Base-by-base conservation (phyloP, 2,888 invertebrate species). In the Parascotia fuliginaria region DNA sequence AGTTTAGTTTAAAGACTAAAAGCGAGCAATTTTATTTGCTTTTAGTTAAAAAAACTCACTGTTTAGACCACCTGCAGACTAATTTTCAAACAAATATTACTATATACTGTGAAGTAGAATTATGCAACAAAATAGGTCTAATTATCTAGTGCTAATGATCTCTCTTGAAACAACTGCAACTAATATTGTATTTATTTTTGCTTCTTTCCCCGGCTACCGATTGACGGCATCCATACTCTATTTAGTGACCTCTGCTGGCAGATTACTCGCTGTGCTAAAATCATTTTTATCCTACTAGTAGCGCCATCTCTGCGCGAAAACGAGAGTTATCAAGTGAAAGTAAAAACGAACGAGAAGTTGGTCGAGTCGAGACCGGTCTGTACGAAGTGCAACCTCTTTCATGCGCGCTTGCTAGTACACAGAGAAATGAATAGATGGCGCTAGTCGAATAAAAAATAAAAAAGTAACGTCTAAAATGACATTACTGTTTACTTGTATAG, bases 341-440 rank as follows among this genome's bases (percentile, higher is more conserved):
- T 42, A 39, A 34, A 41, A 53, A 55, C 34, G 16, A 50, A 19
- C 19, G 36, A 24, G 40, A 51, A 51, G 52, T 28, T 41, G 9
- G 12, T 46, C 34, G 28, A 19, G 14, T 32, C 31, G 1, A 31
- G 9, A n/a, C n/a, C n/a, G n/a, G n/a, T n/a, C n/a, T n/a, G 16
- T 14, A 13, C 24, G 9, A 6, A 42, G 34, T 5, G 34, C 33
- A 29, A 11, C 38, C 36, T 39, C 37, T 60, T 47, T 42, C 32
- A 27, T 12, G 19, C 24, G n/a, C 13, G 32, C 31, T 48, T 19
- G n/a, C 43, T 29, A 42, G 31, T 65, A 47, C 55, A 6, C 0
- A 7, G 4, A 0, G 24, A 34, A 46, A 41, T 6, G 15, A 40
- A 68, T 44, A 65, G 65, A 68, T 68, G 65, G 65, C 65, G 65